These are phyloP conservation scores for Ferdinandea cuprea DNA, from an alignment of 2,888 invertebrate genomes.

Conservation along the genomic window DNA sequence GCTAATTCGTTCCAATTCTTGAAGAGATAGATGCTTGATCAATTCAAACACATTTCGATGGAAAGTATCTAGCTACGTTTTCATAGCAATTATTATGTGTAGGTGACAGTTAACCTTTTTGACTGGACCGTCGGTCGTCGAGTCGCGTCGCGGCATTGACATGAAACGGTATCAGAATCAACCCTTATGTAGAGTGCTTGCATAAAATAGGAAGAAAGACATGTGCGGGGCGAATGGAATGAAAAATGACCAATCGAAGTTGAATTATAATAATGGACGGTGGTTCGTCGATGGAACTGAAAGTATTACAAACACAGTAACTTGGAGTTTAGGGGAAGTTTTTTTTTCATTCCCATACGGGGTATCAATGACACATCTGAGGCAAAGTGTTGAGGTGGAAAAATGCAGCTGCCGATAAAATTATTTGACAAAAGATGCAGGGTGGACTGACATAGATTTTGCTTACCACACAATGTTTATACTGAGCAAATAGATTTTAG, in stretches of 20 bases:
- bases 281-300: conserved; percentile 38
- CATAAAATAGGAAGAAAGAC: conserved; percentile 11
- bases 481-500: conserved; percentile 2
- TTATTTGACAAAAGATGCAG: conserved; percentile 12
- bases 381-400: conserved; percentile 50
- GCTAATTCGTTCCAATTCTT: conserved; percentile 53
- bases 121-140: too few species aligned
- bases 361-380: conserved; percentile 57
- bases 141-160: too few species aligned
- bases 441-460: conserved; percentile 30
- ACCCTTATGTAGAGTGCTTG: conserved; percentile 35
- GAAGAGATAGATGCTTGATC: conserved; percentile 5
- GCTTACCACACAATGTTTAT: conserved; percentile 4
- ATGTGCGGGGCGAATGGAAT: conserved; percentile 73
- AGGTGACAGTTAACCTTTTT: not conserved
- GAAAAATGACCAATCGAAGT: conserved; percentile 82
- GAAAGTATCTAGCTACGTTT: conserved; percentile 19
- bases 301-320: conserved; percentile 27
- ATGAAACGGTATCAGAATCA: conserved; percentile 21
- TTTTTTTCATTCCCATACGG: conserved; percentile 5
- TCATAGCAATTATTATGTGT: conserved; percentile 2
- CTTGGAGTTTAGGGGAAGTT: conserved; percentile 49
- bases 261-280: conserved; percentile 63
- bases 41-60: too few species aligned
- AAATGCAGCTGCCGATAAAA: conserved; percentile 62